Conservation (phyloP, 1,140 invertebrate species). For the Meloidogyne chitwoodi region DNA sequence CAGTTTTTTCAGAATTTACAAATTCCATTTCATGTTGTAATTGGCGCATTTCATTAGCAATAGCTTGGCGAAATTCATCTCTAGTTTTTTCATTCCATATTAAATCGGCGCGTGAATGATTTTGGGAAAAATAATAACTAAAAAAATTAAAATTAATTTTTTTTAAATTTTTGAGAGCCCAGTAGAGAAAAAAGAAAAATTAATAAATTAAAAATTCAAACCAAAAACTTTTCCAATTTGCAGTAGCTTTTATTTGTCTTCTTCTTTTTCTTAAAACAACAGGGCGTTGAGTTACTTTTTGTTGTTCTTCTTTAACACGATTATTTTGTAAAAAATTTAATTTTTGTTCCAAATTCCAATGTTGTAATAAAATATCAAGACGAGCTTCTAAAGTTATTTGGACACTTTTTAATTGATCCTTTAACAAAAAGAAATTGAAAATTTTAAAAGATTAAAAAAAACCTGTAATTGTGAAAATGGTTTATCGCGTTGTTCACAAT, state of each 20-base stretch:
- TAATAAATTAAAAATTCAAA: background rate
- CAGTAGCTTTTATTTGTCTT: constrained; percentile 80
- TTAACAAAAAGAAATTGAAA: background rate
- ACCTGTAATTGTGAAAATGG: constrained; percentile 55
- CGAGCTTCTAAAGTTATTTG: constrained; percentile 65
- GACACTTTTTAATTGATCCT: constrained; percentile 54
- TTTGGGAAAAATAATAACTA: constrained; percentile 88
- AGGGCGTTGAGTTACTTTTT: constrained; percentile 62
- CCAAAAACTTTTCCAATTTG: constrained; percentile 68
- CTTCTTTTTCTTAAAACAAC: constrained; percentile 80
- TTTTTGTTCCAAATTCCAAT: constrained; percentile 79
- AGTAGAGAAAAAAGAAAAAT: background rate
- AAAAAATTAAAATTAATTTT: constrained; percentile 62
- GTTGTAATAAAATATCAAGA: constrained; percentile 74
- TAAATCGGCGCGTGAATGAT: constrained; percentile 89
- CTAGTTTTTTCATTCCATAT: constrained; percentile 94
- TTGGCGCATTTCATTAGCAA: constrained; percentile 86
- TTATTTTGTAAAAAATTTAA: constrained; percentile 67
- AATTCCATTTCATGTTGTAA: constrained; percentile 86
- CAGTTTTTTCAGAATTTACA: constrained; percentile 60
- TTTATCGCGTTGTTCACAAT: constrained; percentile 62
- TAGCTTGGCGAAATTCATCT: constrained; percentile 67
- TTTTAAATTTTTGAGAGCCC: constrained; percentile 65
- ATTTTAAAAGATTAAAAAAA: constrained; percentile 44
- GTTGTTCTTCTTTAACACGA: constrained; percentile 61